A percentile compares a stretch with the other conserved stretches of the same genome.
Evolutionary conservation across 64 coral and sea anemone species (phyloP).

Genomic region (Montipora cactus): DNA sequence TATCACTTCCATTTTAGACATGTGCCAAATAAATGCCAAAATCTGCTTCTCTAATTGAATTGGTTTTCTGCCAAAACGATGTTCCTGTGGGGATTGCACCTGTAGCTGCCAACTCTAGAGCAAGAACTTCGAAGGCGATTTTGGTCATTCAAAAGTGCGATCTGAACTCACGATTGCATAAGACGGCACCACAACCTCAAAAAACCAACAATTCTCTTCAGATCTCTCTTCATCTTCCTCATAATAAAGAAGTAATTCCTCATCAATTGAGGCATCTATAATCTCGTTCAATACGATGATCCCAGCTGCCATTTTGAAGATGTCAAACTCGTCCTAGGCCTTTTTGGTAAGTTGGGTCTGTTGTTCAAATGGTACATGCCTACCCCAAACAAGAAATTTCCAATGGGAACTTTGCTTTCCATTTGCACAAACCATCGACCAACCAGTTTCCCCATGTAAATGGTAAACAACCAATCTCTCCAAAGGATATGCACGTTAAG

Average conservation of each 20-base stretch:
- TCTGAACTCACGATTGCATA: no score
- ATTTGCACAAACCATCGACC: no score
- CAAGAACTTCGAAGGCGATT: no score
- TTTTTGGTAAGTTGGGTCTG: not conserved
- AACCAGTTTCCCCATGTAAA: no score
- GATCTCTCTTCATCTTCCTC: conserved; percentile 56
- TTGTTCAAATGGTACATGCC: not conserved
- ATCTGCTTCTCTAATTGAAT: conserved; percentile 49
- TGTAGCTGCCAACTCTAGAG: conserved; percentile 25
- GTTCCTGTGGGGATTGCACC: conserved; percentile 44
- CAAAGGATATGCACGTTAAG: no score
- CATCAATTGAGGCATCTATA: conserved; percentile 37
- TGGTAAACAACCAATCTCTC: no score
- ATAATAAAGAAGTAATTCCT: conserved; percentile 49
- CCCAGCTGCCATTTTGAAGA: conserved; percentile 31
- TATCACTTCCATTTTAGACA: conserved; percentile 56
- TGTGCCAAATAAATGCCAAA: conserved; percentile 49
- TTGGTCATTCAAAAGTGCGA: no score
- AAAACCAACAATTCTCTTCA: conserved; percentile 1
- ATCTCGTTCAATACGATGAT: conserved; percentile 17
- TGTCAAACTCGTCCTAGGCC: conserved; percentile 2
- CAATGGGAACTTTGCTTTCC: no score
- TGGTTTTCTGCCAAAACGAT: conserved; percentile 62
- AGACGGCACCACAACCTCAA: no score
- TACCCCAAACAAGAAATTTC: not conserved